Percentiles rank a stretch among this genome's conserved stretches.
Evolutionary conservation across 2,888 invertebrate species (phyloP).

Genomic region (Mantis religiosa): DNA sequence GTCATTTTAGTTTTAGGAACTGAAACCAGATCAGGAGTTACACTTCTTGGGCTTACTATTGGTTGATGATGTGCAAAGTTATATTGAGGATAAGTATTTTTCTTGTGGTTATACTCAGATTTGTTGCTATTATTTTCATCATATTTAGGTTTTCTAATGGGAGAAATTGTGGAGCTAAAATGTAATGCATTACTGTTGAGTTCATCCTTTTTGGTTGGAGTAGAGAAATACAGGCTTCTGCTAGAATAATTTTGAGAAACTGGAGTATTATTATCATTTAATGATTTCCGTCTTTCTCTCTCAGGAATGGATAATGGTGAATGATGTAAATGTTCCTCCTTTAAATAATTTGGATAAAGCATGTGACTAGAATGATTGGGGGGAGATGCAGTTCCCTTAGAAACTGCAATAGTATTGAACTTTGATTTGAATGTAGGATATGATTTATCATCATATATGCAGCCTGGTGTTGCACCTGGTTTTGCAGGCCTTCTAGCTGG

Average conservation of each 20-base stretch:
- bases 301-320: background rate
- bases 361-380: background rate
- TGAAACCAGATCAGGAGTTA: conserved; percentile 45
- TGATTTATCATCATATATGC: background rate
- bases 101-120: too few species aligned
- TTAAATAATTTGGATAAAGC: background rate
- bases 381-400: background rate
- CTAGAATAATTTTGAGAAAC: background rate
- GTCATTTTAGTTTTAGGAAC: conserved; percentile 71
- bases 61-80: background rate
- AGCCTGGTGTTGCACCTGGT: background rate
- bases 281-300: background rate
- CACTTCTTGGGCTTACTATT: background rate
- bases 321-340: background rate
- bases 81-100: background rate
- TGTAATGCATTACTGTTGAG: background rate
- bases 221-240: conserved; percentile 8
- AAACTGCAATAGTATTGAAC: background rate
- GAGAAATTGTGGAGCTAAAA: conserved; percentile 11
- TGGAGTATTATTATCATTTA: background rate
- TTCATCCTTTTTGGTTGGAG: conserved; percentile 5
- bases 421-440: background rate
- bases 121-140: background rate
- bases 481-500: conserved; percentile 14
- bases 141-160: background rate